phyloP scores from a whole-genome alignment of 2,797 vertebrate genomes.

The Brotula barbata region DNA sequence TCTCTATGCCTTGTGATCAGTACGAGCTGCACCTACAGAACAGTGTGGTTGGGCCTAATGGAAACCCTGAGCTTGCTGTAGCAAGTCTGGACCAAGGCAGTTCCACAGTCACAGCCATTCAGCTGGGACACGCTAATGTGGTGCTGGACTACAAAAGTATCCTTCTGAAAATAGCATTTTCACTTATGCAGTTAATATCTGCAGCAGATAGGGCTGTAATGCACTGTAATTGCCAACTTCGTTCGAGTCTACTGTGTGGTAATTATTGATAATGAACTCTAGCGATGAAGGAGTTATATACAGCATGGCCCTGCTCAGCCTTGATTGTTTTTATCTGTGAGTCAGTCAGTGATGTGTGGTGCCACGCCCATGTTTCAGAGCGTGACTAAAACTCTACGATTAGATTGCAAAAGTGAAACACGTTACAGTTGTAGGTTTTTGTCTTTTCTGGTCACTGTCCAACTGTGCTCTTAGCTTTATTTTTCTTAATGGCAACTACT shows the following conservation, averaged over 20 bases:
- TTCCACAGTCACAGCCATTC: slow-evolving; percentile 73
- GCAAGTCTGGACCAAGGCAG: slow-evolving; percentile 81
- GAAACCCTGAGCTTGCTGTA: slow-evolving; percentile 72
- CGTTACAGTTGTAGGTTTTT: background rate
- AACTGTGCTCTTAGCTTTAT: background rate
- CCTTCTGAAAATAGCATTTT: slow-evolving; percentile 53
- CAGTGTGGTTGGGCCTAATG: slow-evolving; percentile 67
- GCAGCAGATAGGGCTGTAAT: background rate
- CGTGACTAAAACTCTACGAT: too few species aligned
- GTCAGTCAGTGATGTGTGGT: background rate
- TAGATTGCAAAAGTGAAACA: too few species aligned
- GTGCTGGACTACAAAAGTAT: slow-evolving; percentile 85
- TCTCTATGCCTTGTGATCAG: slow-evolving; percentile 94
- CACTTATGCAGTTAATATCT: background rate
- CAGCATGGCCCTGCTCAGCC: background rate
- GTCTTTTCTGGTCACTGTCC: background rate
- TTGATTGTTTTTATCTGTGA: slow-evolving; percentile 1
- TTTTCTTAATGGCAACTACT: slow-evolving; percentile 64
- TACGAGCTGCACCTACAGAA: slow-evolving; percentile 93
- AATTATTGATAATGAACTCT: slow-evolving; percentile 7
- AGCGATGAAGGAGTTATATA: background rate
- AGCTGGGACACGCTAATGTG: slow-evolving; percentile 79
- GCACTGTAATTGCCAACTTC: background rate
- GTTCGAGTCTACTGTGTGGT: background rate
- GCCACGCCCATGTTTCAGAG: too few species aligned